Evolutionary conservation across 2,888 invertebrate species (phyloP).

Genomic region (Cecidostiba fungosa): DNA sequence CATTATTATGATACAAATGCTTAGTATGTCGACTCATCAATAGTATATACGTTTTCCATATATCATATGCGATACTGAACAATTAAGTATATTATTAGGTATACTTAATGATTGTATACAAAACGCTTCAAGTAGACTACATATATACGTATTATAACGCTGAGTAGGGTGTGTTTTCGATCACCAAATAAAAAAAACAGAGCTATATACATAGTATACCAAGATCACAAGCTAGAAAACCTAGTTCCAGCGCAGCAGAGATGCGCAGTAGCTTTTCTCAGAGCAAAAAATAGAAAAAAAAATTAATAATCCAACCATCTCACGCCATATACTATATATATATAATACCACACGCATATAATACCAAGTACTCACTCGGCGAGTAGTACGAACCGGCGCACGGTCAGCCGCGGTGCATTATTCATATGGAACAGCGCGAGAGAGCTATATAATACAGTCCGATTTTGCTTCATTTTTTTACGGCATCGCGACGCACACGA

Average conservation of each 20-base stretch:
- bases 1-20: not conserved
- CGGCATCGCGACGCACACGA: not conserved
- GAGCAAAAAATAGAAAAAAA: not conserved
- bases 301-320: not conserved
- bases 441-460: not conserved
- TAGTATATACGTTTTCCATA: not conserved
- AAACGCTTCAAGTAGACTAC: not conserved
- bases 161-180: not conserved
- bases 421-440: slow-evolving; percentile 15
- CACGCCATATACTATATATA: not conserved
- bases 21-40: not conserved
- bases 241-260: not conserved
- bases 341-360: slow-evolving; percentile 21
- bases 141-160: not conserved
- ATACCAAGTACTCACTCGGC: slow-evolving; percentile 10
- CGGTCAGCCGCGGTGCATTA: slow-evolving; percentile 64
- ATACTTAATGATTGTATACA: not conserved
- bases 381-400: slow-evolving; percentile 63
- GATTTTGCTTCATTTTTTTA: not conserved
- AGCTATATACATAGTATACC: not conserved
- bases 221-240: not conserved
- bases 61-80: slow-evolving; percentile 2
- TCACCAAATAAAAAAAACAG: not conserved
- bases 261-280: not conserved
- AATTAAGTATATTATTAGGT: not conserved